Base-by-base conservation (phyloP, 2,888 invertebrate species). In the Seira ritae region DNA sequence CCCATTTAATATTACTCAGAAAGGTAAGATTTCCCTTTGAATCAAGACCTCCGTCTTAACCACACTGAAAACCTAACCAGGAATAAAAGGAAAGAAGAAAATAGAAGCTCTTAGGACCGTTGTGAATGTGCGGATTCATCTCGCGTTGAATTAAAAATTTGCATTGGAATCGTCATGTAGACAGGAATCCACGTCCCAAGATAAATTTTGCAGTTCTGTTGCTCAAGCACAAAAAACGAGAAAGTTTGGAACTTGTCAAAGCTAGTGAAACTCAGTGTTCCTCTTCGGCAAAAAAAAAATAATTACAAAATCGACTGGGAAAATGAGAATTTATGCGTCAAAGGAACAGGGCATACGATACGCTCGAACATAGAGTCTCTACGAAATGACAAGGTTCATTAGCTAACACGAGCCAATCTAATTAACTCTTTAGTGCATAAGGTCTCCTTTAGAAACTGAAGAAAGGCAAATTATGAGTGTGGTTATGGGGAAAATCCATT, bases 311-410 rank as follows among this genome's bases (percentile, higher is more conserved):
- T 50, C 3, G 50, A 50, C 50, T n/a, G 17, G 50, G 50, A 50
- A 50, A 50, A 50, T 50, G 50, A n/a, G 50, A 50, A 50, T 50
- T 50, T 50, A 15, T 50, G 50, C 50, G 50, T 3, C 2, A 3
- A 12, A 50, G 50, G 3, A 50, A 15, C 50, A n/a, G 6, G 17
- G 50, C 17, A n/a, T 15, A n/a, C 17, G 50, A n/a, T 50, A n/a
- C 12, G 50, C 3, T n/a, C n/a, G n/a, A n/a, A n/a, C n/a, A n/a
- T 50, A n/a, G 15, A 15, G 50, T 3, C 50, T 15, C 50, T 8
- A 8, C 2, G 12, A 71, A 65, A 71, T 73, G 79, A 55, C 72
- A 68, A 31, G 72, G 8, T 62, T 79, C 66, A 72, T 73, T 73
- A 67, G 22, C 15, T 37, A 62, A 79, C 66, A 50, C 50, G 50